Percentiles rank a stretch among this genome's conserved stretches.
These are phyloP conservation scores for Eptatretus atami DNA, from an alignment of 2,797 vertebrate species.

Conservation along the genomic window DNA sequence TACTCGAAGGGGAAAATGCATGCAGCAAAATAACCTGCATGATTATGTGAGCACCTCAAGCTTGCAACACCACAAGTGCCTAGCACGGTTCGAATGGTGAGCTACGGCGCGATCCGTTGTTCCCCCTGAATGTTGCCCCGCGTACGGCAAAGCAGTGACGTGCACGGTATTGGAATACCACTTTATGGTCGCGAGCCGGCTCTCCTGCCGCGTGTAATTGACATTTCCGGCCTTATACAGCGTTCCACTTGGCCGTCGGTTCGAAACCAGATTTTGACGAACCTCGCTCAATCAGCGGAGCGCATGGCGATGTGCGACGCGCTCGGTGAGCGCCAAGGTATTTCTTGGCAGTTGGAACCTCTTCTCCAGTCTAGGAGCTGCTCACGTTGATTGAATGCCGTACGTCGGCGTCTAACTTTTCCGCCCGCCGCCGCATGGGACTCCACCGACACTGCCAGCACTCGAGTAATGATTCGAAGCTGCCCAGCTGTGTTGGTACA, in stretches of 20 bases:
- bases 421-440: background rate
- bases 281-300: slow-evolving; percentile 92
- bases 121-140: slow-evolving; percentile 42
- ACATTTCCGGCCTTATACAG: slow-evolving; percentile 82
- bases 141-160: slow-evolving; percentile 80
- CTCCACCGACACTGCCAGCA: background rate
- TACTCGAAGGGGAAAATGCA: no score
- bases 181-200: slow-evolving; percentile 70
- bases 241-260: slow-evolving; percentile 94
- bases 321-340: slow-evolving; percentile 83
- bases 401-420: slow-evolving; percentile 52
- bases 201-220: slow-evolving; percentile 90
- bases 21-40: no score
- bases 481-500: no score
- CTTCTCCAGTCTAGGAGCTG: slow-evolving; percentile 95
- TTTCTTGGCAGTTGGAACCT: slow-evolving; percentile 96
- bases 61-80: no score
- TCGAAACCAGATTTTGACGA: slow-evolving; percentile 99
- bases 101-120: background rate
- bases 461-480: background rate
- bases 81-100: no score
- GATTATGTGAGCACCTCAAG: no score
- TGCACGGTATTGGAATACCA: slow-evolving; percentile 86
- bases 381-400: slow-evolving; percentile 87
- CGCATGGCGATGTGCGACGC: slow-evolving; percentile 84